Evolutionary conservation across 64 coral and sea anemone genomes (phyloP), one percentile per base, ranked within the genome.

Genomic region (Stylophora pistillata): DNA sequence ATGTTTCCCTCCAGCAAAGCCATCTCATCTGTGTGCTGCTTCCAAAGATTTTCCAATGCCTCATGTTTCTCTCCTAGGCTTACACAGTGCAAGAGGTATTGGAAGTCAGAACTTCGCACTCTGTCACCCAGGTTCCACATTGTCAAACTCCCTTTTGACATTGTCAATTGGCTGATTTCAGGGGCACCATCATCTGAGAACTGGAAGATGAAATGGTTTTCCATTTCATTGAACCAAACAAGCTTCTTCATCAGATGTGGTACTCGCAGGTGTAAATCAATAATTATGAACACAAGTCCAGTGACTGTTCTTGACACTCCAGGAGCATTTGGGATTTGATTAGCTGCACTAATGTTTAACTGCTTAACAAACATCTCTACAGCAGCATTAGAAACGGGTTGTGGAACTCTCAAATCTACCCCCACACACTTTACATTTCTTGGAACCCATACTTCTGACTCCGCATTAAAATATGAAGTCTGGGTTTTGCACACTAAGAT

Each of bases 401-500:
- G n/a, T n/a, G n/a, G n/a, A n/a, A n/a, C n/a, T n/a, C n/a, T n/a
- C 21, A 71, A 70, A 85, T 85, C 81, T 63, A 63, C 5, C 5
- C 60, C 14, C 15, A 17, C 15, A 17, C 60, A 63, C 60, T 63
- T 63, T n/a, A 89, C 27, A 78, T 79, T 89, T 27, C 87, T 41
- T 56, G 87, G 87, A 28, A 89, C 30, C 87, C 87, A 89, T 53
- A 89, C 58, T 31, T 89, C 87, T 56, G 74, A 78, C 34, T 78
- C 74, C 55, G 57, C 15, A 78, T 89, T 75, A 70, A 89, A 89
- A 71, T 47, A 56, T 47, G 87, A 89, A 10, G 55, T 89, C 73
- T 88, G 73, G 21, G 86, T 77, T 77, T 88, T 88, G 31, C 86
- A 78, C 31, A 88, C 58, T 13, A 77, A 47, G 10, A 76, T 77